Evolutionary conservation across 2,113 vertebrate genomes (phyloP), one percentile per base, ranked within the genome.

Genomic region (Percopsis transmontana): DNA sequence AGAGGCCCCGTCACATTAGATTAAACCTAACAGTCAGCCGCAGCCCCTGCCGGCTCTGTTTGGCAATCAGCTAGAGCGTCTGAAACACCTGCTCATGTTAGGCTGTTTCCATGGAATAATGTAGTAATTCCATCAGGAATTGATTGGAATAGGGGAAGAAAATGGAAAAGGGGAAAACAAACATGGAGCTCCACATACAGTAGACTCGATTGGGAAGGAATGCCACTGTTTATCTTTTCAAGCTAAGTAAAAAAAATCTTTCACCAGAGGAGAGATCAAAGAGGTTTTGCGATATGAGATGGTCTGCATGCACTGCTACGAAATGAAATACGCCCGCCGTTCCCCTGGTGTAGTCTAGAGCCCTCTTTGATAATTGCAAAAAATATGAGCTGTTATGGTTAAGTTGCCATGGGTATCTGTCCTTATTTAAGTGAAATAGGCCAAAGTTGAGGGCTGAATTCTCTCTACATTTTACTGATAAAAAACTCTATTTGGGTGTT

Each of bases 81-180:
- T 78, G 61, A 84, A 87, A 90, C 88, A 91, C 90, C 87, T 91
- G 89, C 88, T 89, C 83, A 74, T 77, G 83, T 80, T 78, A 76
- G 83, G 74, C 83, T 80, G 65, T 91, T 92, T 92, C 89, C 82
- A 82, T 88, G 81, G 87, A 90, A 91, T 87, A 84, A 91, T 86
- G 79, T 71, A 86, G 85, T 86, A 87, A 89, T 90, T 88, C 84
- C 87, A 90, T 76, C 85, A 88, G 89, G 88, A 87, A 89, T 87
- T 87, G 84, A 90, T 92, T 91, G 87, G 77, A 82, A 86, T 71
- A 60, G 81, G 68, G 68, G 24, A 48, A 52, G 65, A 65, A 58
- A 33, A 71, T 60, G 42, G 19, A 72, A 20, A 71, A 64, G 62
- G 50, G 72, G 77, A 79, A 67, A 74, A 77, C 81, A 90, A 86